Evolutionary conservation across 2,113 vertebrate species (phyloP).

Genomic region (Maccullochella peelii): DNA sequence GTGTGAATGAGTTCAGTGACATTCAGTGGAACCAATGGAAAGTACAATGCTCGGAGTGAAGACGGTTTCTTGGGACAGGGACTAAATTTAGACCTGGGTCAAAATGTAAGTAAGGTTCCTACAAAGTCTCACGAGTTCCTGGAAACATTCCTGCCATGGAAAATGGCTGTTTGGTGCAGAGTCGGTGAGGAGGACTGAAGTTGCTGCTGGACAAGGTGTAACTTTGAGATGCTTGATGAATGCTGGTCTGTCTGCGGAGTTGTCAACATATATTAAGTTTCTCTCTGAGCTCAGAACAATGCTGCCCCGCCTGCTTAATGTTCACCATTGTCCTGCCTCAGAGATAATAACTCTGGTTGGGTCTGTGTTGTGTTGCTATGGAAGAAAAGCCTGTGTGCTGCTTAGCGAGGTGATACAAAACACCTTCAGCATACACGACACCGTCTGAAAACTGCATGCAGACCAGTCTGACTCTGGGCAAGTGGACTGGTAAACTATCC

Average conservation of each 20-base stretch:
- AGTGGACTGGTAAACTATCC: background rate
- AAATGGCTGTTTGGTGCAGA: too few species aligned
- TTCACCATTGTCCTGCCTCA: background rate
- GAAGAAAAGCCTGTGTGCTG: background rate
- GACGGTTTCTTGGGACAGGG: too few species aligned
- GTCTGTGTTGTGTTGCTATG: slow-evolving; percentile 38
- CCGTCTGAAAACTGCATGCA: too few species aligned
- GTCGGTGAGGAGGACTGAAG: too few species aligned
- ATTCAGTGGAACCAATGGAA: too few species aligned
- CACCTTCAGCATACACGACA: background rate
- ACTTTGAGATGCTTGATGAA: background rate
- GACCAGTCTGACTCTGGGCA: background rate
- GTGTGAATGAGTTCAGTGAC: too few species aligned
- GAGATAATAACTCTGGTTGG: background rate
- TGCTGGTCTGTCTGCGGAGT: background rate
- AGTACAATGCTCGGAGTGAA: too few species aligned
- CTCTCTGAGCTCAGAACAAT: background rate
- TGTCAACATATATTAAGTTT: background rate
- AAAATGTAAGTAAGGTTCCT: too few species aligned
- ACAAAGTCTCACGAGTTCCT: background rate
- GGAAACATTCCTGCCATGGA: too few species aligned
- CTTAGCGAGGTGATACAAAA: background rate
- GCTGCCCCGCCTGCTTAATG: background rate
- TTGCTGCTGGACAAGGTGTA: background rate
- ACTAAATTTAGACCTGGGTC: too few species aligned